Evolutionary conservation across 2,888 invertebrate species (phyloP), one percentile per base, ranked within the genome.

Genomic region (Odontocerum albicorne): DNA sequence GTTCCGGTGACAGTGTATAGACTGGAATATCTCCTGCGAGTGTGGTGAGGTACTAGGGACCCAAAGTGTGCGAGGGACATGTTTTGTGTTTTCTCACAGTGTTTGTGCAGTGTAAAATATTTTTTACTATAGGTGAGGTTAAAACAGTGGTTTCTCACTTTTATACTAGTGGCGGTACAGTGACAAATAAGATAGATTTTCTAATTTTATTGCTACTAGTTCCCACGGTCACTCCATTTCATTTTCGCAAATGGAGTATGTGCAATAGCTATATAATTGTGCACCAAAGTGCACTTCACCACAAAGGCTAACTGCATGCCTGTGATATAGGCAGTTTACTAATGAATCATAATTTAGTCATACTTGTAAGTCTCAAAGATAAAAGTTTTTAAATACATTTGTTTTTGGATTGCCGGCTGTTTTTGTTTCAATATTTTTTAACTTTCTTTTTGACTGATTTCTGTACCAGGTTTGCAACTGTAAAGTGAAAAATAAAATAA

Each of bases 31-130:
- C 55, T 42, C 46, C 40, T 22, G 54, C 55, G 54, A 27, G 53
- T 35, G 50, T 45, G 27, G n/a, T 13, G 40, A 40, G 49, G n/a
- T 19, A 35, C 22, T 20, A 20, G 42, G 32, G 38, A 33, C 45
- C 52, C 21, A 43, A 13, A 49, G 33, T 16, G 45, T 45, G 44
- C 15, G 42, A 27, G 36, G 52, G 45, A 52, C 45, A 45, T 52
- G 36, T 44, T 51, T 51, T 51, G 35, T 49, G 43, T 47, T 45
- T 51, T 40, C 35, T 35, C 49, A 32, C 31, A 31, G 59, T 52
- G 55, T 59, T 58, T 59, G 59, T 59, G 55, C 46, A 38, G 51
- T 59, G 55, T 55, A 39, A 55, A 32, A 47, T 45, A 31, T 45
- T 46, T 46, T 46, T 53, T 46, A 53, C 36, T 46, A 46, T 19